phyloP scores from a whole-genome alignment of 2,797 vertebrate genomes.

The Sus cebifrons region DNA sequence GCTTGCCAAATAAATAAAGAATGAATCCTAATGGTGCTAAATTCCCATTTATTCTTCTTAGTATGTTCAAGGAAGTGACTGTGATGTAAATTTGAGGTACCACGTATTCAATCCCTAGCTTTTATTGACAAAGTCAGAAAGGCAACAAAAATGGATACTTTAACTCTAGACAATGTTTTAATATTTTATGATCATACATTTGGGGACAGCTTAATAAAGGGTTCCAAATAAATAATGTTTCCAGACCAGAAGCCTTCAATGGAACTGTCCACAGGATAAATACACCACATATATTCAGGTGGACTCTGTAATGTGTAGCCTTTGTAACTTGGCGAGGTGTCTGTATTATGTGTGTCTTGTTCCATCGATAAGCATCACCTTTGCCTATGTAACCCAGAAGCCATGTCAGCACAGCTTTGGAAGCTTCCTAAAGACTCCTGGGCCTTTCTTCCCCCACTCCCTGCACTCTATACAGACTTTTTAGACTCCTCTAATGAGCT shows the following conservation, averaged over 20 bases:
- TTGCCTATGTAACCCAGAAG: background rate
- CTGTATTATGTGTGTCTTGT: background rate
- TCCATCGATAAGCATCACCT: background rate
- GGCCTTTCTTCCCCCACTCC: background rate
- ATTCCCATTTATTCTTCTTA: background rate
- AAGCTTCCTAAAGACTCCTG: background rate
- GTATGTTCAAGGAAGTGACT: background rate
- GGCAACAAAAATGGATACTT: background rate
- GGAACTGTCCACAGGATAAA: background rate
- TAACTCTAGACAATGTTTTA: background rate
- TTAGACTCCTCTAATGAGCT: background rate
- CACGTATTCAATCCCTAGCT: background rate
- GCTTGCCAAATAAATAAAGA: background rate
- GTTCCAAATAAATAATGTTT: background rate
- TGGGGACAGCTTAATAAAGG: background rate
- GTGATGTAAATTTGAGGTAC: background rate
- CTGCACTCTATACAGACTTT: no score
- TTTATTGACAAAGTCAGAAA: constrained; percentile 24
- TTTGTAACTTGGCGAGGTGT: background rate
- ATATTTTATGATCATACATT: background rate
- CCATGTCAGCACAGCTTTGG: background rate
- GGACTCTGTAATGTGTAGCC: background rate
- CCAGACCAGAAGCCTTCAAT: background rate
- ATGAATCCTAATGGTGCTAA: background rate
- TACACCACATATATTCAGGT: background rate